Base-by-base conservation (phyloP, 1,140 invertebrate species). In the Brachionus paranguensis region DNA sequence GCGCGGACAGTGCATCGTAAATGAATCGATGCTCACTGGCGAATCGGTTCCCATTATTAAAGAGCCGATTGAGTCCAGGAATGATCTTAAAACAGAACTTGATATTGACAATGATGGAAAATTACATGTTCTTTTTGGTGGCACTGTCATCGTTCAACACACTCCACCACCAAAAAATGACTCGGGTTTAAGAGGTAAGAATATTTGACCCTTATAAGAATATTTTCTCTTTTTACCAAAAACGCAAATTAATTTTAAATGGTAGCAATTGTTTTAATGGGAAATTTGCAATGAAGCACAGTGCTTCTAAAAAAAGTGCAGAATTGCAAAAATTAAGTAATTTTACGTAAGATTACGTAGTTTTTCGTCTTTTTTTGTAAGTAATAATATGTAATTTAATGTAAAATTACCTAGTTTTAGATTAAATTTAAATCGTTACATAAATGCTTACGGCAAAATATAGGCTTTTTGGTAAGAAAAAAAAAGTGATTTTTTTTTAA, bases 31-130 rank as follows among this genome's bases (percentile, higher is more conserved):
- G 95, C 91, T 99, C 68, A 99, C 97, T 78, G 96, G 95, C 90
- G 91, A 91, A 86, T 98, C 96, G 85, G 96, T 99, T n/a, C 98
- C 98, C 7, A 97, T 99, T 90, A 99, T 99, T 96, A 99, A 84
- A 17, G 50, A 78, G 20, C 53, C 50, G 3, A 65, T 78, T 78
- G 47, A 45, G 17, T 84, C 84, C 33, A 93, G 93, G 85, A 87
- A 93, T 60, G 90, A 93, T 85, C 86, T 88, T 14, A 88, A 92
- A 76, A 92, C 91, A 65, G 45, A 91, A 64, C 90, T 99, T 83
- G 93, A 99, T 87, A 90, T 95, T 11, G 95, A 97, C 87, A 91
- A 91, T 7, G 95, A 98, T 89, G 94, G 95, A 24, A 97, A 97
- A 89, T 90, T 99, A 6, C 95, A 98, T 89, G 92, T 98, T 84